Percentiles rank a stretch among this genome's conserved stretches.
These are phyloP conservation scores for Drosophila picticornis DNA, from an alignment of 2,888 invertebrate genomes.

Conservation along the genomic window DNA sequence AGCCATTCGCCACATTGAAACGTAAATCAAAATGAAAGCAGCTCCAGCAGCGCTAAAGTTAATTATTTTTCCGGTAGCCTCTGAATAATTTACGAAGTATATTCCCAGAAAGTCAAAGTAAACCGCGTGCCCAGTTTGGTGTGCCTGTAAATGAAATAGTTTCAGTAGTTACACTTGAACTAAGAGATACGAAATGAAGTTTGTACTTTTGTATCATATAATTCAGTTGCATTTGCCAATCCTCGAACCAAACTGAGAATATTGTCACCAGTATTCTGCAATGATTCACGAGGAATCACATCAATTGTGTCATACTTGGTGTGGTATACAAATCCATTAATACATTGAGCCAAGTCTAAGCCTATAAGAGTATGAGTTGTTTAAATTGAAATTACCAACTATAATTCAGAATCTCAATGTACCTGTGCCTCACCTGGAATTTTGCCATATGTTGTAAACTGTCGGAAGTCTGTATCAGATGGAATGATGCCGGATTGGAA, in stretches of 20 bases:
- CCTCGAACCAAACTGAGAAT: constrained; percentile 87
- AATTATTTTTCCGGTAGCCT: constrained; percentile 82
- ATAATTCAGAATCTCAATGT: background rate
- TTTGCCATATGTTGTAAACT: constrained; percentile 85
- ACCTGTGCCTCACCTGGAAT: constrained; percentile 65
- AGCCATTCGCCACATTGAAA: constrained; percentile 75
- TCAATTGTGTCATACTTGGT: constrained; percentile 89
- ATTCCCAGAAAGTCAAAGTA: constrained; percentile 91
- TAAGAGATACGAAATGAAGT: background rate
- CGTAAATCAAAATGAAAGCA: constrained; percentile 75
- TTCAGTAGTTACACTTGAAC: background rate
- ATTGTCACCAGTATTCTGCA: constrained; percentile 91
- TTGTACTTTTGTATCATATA: constrained; percentile 72
- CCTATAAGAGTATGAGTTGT: constrained; percentile 84
- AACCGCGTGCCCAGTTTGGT: constrained; percentile 86
- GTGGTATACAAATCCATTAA: constrained; percentile 92
- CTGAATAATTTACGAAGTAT: constrained; percentile 89
- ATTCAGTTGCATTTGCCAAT: constrained; percentile 85
- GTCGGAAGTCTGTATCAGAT: constrained; percentile 89
- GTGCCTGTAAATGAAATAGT: constrained; percentile 70
- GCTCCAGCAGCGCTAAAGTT: constrained; percentile 82
- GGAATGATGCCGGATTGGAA: constrained; percentile 88
- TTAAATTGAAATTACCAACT: background rate
- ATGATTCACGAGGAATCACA: constrained; percentile 88
- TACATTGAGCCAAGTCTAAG: constrained; percentile 90